Base-by-base conservation (phyloP, 2,797 vertebrate genomes). In the Ambastaia sidthimunki region DNA sequence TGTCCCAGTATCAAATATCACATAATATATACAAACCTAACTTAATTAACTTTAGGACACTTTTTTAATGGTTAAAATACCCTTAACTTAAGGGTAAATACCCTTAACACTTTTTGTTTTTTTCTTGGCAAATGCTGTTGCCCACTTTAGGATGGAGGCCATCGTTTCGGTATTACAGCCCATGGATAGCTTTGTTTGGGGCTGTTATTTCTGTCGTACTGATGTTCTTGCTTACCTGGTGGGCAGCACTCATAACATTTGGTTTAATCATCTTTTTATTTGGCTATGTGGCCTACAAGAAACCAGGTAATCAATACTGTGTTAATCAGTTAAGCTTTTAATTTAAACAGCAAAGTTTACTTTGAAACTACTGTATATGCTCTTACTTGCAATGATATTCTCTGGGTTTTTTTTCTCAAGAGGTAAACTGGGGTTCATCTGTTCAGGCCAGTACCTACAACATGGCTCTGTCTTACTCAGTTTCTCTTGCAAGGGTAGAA, bases 181-280 rank as follows among this genome's bases (percentile, higher is more conserved):
- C 89, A 67, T 95, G 93, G 94, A 89, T 90, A 0, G 90, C 93
- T 23, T 83, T 94, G 73, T 92, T 94, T 65, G 94, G 93, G 0
- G 90, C 92, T 0, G 73, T 92, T 19, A 74, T 92, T 75, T 94
- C 90, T 0, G 86, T 94, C 19, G 86, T 93, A 52, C 90, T 94
- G 80, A 94, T 93, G 93, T 94, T 95, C 84, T 80, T 94, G 74
- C 89, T 96, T 16, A 93, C 88, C 4, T 95, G 93, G 93, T 92
- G 90, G 93, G 90, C 91, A 0, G 93, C 92, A 21, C 89, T 95
- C 23, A 71, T 85, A 74, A 91, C 92, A 18, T 87, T 94, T 21
- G 83, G 86, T 9, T 84, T 95, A 52, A 91, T 94, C 83, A 57
- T 94, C 48, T 87, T 94, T 74, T 90, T 94, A 31, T 88, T 94